Evolutionary conservation across 2,113 vertebrate species (phyloP).

Genomic region (Entelurus aequoreus): DNA sequence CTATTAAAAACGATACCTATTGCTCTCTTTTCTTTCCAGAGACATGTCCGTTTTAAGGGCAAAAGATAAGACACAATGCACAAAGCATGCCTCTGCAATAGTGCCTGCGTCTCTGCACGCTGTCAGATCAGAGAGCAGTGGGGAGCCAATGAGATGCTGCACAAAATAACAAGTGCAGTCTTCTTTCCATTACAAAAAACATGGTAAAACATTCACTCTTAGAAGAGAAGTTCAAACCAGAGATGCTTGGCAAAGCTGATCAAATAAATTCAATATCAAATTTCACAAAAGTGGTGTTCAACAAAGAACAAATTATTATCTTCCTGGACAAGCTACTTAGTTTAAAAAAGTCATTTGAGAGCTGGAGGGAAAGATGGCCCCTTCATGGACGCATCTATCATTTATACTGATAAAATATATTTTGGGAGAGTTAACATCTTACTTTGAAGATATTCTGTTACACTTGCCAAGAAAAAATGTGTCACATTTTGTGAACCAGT

Average conservation of each 20-base stretch:
- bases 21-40: constrained; percentile 5
- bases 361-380: constrained; percentile 1
- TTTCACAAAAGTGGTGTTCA: constrained; percentile 34
- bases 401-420: constrained; percentile 1
- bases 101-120: not conserved
- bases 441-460: constrained; percentile 5
- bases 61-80: constrained; percentile 7
- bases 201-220: no score
- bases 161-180: constrained; percentile 7
- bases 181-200: not conserved
- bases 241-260: constrained; percentile 22
- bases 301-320: constrained; percentile 30
- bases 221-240: constrained; percentile 11
- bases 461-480: not conserved
- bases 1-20: constrained; percentile 18
- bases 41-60: constrained; percentile 17
- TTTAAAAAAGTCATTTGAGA: constrained; percentile 10
- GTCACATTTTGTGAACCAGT: not conserved
- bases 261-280: constrained; percentile 41
- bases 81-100: constrained; percentile 17
- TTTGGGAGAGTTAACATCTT: constrained; percentile 2
- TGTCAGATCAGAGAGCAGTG: constrained; percentile 1
- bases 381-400: constrained; percentile 1
- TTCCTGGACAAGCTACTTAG: constrained; percentile 3
- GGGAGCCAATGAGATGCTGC: not conserved